Evolutionary conservation across 2,888 invertebrate genomes (phyloP), one percentile per base, ranked within the genome.

Genomic region (Neocrepidodera transversa): DNA sequence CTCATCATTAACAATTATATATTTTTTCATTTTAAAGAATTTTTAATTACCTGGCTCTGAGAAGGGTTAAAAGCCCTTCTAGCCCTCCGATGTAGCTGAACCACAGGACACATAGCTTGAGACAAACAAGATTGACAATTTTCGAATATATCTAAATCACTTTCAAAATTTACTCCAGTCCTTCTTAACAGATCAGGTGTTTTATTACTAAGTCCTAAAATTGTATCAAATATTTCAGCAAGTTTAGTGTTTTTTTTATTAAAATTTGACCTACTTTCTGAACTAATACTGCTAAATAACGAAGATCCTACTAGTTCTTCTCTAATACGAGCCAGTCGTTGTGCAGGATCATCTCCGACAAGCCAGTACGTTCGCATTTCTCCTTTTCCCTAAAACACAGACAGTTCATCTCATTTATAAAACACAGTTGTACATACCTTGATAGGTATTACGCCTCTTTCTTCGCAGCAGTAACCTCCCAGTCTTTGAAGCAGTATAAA

Each of bases 291-390:
- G 64, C 76, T 79, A 59, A 79, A 79, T 16, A 80, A 66, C 0
- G 80, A 78, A 11, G 81, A 78, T 28, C 79, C 79, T 23, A 80
- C 68, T 60, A 81, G 74, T 68, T 80, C 77, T 65, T 80, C 74
- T 45, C 80, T 74, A 40, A 82, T 78, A 58, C 82, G 66, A 18
- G 80, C 81, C 57, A 80, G 64, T 55, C 81, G 64, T 69, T 79
- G 76, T 23, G 73, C 71, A 57, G 76, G 81, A 78, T 72, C 85
- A 76, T 89, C 87, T 0, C 87, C 86, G 0, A 85, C 78, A 1
- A 90, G 78, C 90, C 90, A 90, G 79, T 86, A 89, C 0, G 90
- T 90, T 64, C 83, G 81, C 88, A 90, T 89, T 63, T 88, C 87
- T 1, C 90, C 90, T 80, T 90, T 90, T 0, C 90, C 90, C 88